Percentiles rank a stretch among this genome's conserved stretches.
phyloP scores from a whole-genome alignment of 2,113 vertebrate genomes.

The Rutilus rutilus region DNA sequence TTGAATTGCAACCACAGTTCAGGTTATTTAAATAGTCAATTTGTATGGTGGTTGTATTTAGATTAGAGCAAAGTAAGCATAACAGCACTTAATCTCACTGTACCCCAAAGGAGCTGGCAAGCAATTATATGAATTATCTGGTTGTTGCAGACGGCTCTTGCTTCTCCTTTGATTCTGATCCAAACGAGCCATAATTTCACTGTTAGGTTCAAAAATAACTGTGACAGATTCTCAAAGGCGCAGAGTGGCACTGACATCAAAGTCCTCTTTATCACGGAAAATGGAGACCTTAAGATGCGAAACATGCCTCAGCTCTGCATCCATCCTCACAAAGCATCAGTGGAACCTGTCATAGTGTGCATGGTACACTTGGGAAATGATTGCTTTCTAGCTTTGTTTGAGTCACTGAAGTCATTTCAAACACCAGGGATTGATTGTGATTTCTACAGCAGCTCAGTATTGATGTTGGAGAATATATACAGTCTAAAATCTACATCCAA shows the following conservation, averaged over 20 bases:
- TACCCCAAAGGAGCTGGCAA: constrained; percentile 63
- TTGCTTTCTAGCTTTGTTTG: not conserved
- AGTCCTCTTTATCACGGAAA: constrained; percentile 36
- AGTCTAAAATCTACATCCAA: not conserved
- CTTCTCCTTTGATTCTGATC: constrained; percentile 62
- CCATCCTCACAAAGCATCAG: constrained; percentile 11
- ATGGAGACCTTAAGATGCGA: constrained; percentile 39
- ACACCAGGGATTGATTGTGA: not conserved
- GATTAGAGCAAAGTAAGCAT: constrained; percentile 20
- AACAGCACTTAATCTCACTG: constrained; percentile 45
- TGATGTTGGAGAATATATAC: not conserved
- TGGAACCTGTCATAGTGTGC: not conserved
- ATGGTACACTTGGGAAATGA: not conserved
- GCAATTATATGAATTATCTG: constrained; percentile 61
- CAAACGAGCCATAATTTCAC: constrained; percentile 72
- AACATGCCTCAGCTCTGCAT: constrained; percentile 31
- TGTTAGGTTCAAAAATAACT: constrained; percentile 73
- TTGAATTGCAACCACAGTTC: not conserved
- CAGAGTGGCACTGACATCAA: constrained; percentile 44
- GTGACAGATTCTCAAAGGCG: constrained; percentile 64
- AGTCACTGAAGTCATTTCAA: not conserved
- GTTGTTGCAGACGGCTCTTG: constrained; percentile 65
- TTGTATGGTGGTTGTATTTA: not conserved
- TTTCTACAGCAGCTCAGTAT: not conserved
- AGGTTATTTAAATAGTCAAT: not conserved